These are phyloP conservation scores for Phalanger gymnotis DNA, from an alignment of 2,797 vertebrate species.

Conservation along the genomic window DNA sequence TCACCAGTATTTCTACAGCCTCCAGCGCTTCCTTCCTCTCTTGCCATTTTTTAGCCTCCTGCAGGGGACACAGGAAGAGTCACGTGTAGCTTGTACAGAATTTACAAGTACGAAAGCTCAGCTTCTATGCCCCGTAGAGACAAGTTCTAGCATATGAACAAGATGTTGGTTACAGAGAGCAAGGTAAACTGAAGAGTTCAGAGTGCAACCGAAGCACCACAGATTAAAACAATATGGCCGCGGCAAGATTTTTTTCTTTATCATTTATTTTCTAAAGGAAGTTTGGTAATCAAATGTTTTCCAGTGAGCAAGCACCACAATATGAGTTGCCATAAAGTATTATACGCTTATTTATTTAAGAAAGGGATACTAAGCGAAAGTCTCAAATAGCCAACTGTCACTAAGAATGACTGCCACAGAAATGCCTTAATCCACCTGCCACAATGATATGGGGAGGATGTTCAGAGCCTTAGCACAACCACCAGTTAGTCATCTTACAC, in stretches of 20 bases:
- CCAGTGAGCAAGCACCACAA: neutral
- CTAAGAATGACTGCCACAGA: neutral
- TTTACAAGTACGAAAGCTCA: neutral
- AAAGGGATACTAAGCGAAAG: neutral
- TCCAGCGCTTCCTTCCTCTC: constrained; percentile 98
- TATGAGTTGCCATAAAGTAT: neutral
- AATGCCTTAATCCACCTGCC: neutral
- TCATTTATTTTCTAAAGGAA: neutral
- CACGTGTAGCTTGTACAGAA: constrained; percentile 44
- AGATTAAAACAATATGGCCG: neutral
- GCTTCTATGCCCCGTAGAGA: neutral
- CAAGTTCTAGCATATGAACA: neutral
- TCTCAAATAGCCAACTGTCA: neutral
- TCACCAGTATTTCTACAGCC: constrained; percentile 91
- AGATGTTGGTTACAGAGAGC: neutral
- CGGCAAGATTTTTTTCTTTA: neutral
- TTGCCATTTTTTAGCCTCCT: constrained; percentile 99
- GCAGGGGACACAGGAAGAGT: constrained; percentile 64
- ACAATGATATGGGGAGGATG: too few species aligned
- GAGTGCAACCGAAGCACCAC: neutral
- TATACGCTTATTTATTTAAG: neutral
- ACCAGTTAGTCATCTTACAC: constrained; percentile 42
- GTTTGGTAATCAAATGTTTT: neutral
- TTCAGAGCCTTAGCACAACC: neutral
- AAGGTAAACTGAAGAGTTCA: neutral